Evolutionary conservation across 2,888 invertebrate species (phyloP).

Genomic region (Hirtodrosophila alboralis): DNA sequence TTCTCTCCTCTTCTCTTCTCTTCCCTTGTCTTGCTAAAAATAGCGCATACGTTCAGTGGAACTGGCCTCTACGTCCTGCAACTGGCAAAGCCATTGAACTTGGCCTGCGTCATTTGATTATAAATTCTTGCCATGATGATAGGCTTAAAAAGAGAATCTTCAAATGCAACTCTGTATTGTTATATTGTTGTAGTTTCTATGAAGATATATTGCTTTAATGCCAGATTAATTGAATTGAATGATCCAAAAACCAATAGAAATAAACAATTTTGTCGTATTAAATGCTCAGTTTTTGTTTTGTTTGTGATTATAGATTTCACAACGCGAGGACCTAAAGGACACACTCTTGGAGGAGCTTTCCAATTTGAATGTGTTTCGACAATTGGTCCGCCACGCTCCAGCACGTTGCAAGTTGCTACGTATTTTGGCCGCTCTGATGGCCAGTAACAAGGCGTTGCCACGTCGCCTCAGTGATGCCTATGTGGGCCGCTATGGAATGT

Average conservation of each 20-base stretch:
- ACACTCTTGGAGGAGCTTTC: constrained; percentile 82
- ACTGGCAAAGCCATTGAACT: constrained; percentile 29
- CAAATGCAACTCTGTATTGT: no score
- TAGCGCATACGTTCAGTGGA: constrained; percentile 27
- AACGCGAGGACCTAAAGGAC: constrained; percentile 72
- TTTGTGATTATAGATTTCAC: constrained; percentile 76
- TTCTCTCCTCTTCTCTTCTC: not conserved
- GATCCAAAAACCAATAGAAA: no score
- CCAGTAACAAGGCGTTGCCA: constrained; percentile 77
- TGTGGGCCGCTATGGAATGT: constrained; percentile 26
- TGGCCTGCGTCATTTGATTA: not conserved
- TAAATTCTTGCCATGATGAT: no score
- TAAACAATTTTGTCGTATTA: no score
- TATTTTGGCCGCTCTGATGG: constrained; percentile 79
- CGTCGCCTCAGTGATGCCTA: constrained; percentile 73
- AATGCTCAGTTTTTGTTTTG: no score
- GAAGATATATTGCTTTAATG: no score
- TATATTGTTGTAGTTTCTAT: no score
- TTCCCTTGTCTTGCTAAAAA: constrained; percentile 24
- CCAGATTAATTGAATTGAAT: no score
- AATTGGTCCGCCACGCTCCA: constrained; percentile 80
- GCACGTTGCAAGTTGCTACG: constrained; percentile 82
- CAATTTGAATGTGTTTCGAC: constrained; percentile 81
- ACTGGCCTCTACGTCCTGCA: constrained; percentile 7
- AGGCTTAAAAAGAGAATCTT: no score